Base-by-base conservation (phyloP, 2,888 invertebrate genomes). In the Sphaeridia pumilis region DNA sequence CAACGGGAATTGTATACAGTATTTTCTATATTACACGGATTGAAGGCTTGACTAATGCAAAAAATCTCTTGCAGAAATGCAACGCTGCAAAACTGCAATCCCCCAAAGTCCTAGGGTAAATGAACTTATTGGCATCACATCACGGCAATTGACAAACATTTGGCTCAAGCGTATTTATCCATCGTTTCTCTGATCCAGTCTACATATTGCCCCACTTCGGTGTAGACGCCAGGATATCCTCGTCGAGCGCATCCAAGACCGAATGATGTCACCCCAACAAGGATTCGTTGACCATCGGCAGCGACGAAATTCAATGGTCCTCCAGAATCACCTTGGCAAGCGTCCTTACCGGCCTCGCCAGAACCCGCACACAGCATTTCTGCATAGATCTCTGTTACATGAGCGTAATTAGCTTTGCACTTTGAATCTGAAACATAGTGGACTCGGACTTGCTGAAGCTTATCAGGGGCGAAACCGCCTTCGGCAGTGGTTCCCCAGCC, bases 321-420 rank as follows among this genome's bases (percentile, higher is more conserved):
- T 22, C 41, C 36, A 25, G 49, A 56, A 47, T 56, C 50, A 25
- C 54, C 58, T 38, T 54, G 51, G 46, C 58, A 56, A 12, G 53
- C 41, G 43, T 58, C 56, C 10, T 48, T 50, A 2, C 56, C 56
- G 25, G 27, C 34, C 24, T 52, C 54, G n/a, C n/a, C n/a, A n/a
- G n/a, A n/a, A 12, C 38, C 38, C 31, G 58, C 58, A 26, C 58
- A 58, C 27, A 56, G 41, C 56, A 46, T 58, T 36, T 36, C 36
- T 10, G 45, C 48, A 25, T 17, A 50, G 17, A 46, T 49, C 52
- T 22, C 14, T 3, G 36, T 10, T 4, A 43, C 14, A 1, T 31
- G n/a, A 22, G 31, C 34, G 22, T 49, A 49, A 2, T 27, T 24
- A 21, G 14, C 21, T 14, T 28, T 41, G 28, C 45, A 35, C 22